A percentile compares a stretch with the other conserved stretches of the same genome.
Conservation (phyloP, 2,888 invertebrate genomes). For the Lasius fuliginosus region DNA sequence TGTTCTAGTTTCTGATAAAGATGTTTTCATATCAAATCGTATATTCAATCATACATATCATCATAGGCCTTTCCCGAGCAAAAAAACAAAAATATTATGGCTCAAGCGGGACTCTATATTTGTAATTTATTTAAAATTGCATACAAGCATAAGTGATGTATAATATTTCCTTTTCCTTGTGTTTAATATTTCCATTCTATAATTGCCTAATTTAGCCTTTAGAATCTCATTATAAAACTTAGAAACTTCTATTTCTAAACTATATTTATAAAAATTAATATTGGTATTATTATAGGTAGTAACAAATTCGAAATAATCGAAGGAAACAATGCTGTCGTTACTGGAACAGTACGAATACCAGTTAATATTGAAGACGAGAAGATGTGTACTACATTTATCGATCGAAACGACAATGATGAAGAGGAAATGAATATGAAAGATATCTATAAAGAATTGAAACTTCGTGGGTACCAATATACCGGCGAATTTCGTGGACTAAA, state of each 20-base stretch:
- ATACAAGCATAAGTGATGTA: no score
- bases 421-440: constrained; percentile 81
- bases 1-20: no score
- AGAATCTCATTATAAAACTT: constrained; percentile 82
- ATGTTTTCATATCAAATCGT: no score
- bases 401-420: constrained; percentile 56
- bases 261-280: not conserved
- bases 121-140: no score
- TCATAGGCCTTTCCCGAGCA: no score
- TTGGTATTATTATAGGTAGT: constrained; percentile 49
- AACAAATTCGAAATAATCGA: constrained; percentile 88
- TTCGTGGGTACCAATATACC: constrained; percentile 87
- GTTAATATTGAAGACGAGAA: constrained; percentile 84
- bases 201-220: no score
- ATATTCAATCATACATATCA: no score
- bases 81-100: no score
- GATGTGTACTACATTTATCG: constrained; percentile 65
- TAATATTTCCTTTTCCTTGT: no score
- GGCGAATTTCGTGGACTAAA: no score
- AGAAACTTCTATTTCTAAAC: constrained; percentile 84
- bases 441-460: constrained; percentile 84
- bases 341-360: constrained; percentile 87
- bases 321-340: constrained; percentile 88
- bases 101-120: no score
- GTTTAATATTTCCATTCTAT: no score